phyloP scores from a whole-genome alignment of 2,797 vertebrate genomes.

The Melanotaenia boesemani region DNA sequence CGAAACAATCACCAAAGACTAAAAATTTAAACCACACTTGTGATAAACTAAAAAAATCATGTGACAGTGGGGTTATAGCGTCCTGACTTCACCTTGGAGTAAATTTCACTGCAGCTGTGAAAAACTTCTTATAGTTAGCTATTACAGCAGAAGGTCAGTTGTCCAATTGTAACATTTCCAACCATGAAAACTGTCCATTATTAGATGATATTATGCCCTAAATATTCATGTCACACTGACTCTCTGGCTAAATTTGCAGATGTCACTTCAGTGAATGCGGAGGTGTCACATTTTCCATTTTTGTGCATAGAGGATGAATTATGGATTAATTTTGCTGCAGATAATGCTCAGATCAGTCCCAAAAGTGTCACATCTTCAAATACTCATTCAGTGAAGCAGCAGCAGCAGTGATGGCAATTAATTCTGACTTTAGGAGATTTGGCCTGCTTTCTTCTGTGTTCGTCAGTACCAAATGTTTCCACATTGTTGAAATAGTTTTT shows the following conservation, averaged over 20 bases:
- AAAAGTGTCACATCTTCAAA: slow-evolving; percentile 65
- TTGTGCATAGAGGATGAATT: slow-evolving; percentile 10
- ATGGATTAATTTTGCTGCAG: slow-evolving; percentile 48
- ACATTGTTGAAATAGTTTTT: slow-evolving; percentile 46
- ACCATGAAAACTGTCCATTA: slow-evolving; percentile 13
- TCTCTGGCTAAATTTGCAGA: slow-evolving; percentile 39
- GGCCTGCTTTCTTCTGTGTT: slow-evolving; percentile 43
- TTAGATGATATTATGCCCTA: slow-evolving; percentile 6
- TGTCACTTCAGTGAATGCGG: slow-evolving; percentile 44
- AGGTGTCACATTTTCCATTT: slow-evolving; percentile 56
- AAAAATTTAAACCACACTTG: neutral
- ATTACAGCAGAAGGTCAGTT: slow-evolving; percentile 5
- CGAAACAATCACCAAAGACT: neutral
- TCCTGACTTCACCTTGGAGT: neutral
- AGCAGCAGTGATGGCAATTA: slow-evolving; percentile 48
- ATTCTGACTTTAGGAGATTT: slow-evolving; percentile 34
- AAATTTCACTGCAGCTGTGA: neutral
- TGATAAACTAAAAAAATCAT: neutral
- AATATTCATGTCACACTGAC: slow-evolving; percentile 33
- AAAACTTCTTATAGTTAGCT: neutral
- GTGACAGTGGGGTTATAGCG: too few relatives aligned
- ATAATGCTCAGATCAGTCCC: slow-evolving; percentile 54
- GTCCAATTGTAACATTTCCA: slow-evolving; percentile 2
- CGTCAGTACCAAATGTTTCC: slow-evolving; percentile 43
- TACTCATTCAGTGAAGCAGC: slow-evolving; percentile 30